Base-by-base conservation (phyloP, 2,113 vertebrate genomes). In the Mixornis gularis region DNA sequence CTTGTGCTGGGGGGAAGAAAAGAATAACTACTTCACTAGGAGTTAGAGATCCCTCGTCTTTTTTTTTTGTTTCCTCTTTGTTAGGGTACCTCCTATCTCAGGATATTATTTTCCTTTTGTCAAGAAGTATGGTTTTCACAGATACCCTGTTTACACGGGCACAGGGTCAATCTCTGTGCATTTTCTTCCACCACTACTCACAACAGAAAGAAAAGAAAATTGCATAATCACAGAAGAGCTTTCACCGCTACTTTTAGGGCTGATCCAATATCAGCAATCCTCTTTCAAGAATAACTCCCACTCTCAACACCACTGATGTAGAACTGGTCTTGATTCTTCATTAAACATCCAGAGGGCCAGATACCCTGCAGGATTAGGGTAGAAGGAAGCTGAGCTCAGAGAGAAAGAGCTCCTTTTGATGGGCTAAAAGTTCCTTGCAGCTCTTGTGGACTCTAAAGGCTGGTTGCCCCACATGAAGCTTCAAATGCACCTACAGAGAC, bases 261-360 rank as follows among this genome's bases (percentile, higher is more conserved):
- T 86, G 69, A 72, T 91, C 93, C 91, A 93, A 86, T 60, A 89
- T 94, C 93, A 95, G 92, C 88, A 92, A 79, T 81, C 76, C 30
- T 81, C 69, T 95, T 92, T 96, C 89, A 94, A 95, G 80, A 95
- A 93, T 62, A 96, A 94, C 79, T 95, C 89, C 73, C 43, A 58
- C 18, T 79, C 59, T 93, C 69, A 92, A 72, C 70, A 84, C 22
- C 32, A 72, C 49, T 79, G 72, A 89, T 82, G 62, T 72, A 70
- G 83, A 83, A 81, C 58, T 60, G 34, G 53, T 65, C 83, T 89
- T 88, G 71, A 53, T 56, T 65, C 53, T 71, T 90, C 58, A 38
- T 60, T 76, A 92, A 92, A 90, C 70, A 92, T 20, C 65, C 69
- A 92, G 44, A 87, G 25, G 52, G 82, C 60, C 85, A 86, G 44